Base-by-base conservation (phyloP, 2,113 vertebrate species). In the Neomonachus schauinslandi region DNA sequence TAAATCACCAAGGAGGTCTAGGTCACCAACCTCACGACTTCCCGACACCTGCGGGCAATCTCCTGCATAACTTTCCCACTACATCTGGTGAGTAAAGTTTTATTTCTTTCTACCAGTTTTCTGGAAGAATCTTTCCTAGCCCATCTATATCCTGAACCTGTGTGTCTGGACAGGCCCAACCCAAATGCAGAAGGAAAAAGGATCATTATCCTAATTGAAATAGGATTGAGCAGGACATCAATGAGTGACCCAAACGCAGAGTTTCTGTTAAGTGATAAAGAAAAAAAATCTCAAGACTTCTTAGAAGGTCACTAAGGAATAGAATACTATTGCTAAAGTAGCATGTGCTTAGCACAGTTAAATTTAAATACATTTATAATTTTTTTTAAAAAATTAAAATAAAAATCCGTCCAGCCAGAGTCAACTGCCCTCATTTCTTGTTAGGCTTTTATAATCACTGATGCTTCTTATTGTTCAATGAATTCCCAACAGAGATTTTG, bases 211-310 rank as follows among this genome's bases (percentile, higher is more conserved):
- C 36, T 92, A 59, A 91, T 39, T 61, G 39, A 93, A 91, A 89
- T n/a, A 65, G 84, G 28, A 15, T 21, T 83, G 88, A 42, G 19
- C 13, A 88, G 42, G 33, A 69, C 22, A 46, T 95, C 82, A 91
- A 8, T 89, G 79, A 69, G 51, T 76, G 33, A 83, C 31, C 53
- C 79, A 87, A 92, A 74, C 4, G 39, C 49, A 92, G 92, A 77
- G 15, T 71, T 96, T 96, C 89, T 46, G 1, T 31, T 96, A 83
- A 93, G 92, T 86, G 42, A 28, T 49, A 46, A 10, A 46, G 13
- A n/a, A 86, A 72, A 87, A 96, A n/a, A 91, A 21, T 57, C 19
- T 76, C 14, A 51, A 86, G 90, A 69, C 87, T 94, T 96, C 55
- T 90, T 90, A 74, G 88, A 96, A 92, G 51, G 33, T 69, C 61